Conservation (phyloP, 37 sponge, comb jelly and placozoan species). For the Axinella damicornis region DNA sequence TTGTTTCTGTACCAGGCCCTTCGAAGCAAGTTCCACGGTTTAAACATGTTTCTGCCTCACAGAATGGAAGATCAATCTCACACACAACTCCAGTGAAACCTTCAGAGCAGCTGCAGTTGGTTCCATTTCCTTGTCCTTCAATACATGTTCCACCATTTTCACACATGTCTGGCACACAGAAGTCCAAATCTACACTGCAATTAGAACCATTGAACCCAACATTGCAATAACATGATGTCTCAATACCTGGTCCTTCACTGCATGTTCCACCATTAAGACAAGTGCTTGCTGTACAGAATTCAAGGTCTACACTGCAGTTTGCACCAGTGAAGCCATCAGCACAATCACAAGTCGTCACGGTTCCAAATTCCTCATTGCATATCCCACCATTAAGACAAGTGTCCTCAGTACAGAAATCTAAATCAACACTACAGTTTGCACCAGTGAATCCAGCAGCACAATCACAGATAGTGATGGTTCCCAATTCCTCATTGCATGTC, state of each 20-base stretch:
- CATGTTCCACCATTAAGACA: slow-evolving; percentile 13
- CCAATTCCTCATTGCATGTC: neutral
- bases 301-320: neutral
- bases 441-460: slow-evolving; percentile 9
- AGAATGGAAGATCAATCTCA: slow-evolving; percentile 17
- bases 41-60: slow-evolving; percentile 33
- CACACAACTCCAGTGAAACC: slow-evolving; percentile 38
- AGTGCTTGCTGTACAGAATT: neutral
- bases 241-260: no score
- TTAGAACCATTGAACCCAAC: no score
- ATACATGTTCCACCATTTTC: no score
- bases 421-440: neutral
- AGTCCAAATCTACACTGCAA: neutral
- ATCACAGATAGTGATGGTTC: neutral
- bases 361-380: neutral
- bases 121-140: neutral
- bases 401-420: neutral
- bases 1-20: neutral
- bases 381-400: slow-evolving; percentile 1
- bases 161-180: neutral
- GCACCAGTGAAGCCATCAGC: neutral
- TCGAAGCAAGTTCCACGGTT: slow-evolving; percentile 68
- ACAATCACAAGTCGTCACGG: neutral
- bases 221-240: neutral
- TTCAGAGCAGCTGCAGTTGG: slow-evolving; percentile 11